Base-by-base conservation (phyloP, 2,113 vertebrate genomes). In the Rhea americana region DNA sequence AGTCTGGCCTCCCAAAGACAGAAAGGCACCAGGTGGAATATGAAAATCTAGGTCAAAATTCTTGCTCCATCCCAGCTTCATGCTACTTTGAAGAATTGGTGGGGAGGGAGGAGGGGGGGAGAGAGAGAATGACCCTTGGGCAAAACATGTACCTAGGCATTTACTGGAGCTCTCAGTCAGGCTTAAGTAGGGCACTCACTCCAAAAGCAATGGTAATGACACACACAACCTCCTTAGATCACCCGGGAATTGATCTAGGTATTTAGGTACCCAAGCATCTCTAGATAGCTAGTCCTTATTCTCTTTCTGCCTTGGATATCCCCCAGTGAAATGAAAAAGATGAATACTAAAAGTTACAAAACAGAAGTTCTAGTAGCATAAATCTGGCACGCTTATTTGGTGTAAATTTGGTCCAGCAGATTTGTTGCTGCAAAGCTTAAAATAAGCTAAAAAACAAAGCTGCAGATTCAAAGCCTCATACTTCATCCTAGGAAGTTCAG, bases 391-490 rank as follows among this genome's bases (percentile, higher is more conserved):
- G 17, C 28, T 88, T 78, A 74, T 43, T 85, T 47, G 76, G 79
- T 87, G 74, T 68, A 87, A 74, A 94, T 66, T 84, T 82, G 56
- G 73, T 68, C 87, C 88, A 84, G 80, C 85, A 95, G 76, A 93
- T 96, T 91, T 90, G 90, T 83, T 91, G 58, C 47, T 61, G 84
- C 68, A 75, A 85, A 92, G 65, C 72, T 66, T 70, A 89, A 75
- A 74, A 72, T 93, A 95, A 91, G 84, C 80, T 45, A 56, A 84
- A 92, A 17, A 94, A 88, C 82, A 93, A 93, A 88, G 80, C 76
- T 89, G 77, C 77, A 72, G 48, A 93, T 87, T 86, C 76, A 83
- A 93, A 90, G 73, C 70, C 51, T 85, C 62, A 53, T 85, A n/a
- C 25, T 76, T 82, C 58, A 91, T 86, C 61, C 58, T 89, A 84